Evolutionary conservation across 92 coral and sea anemone genomes (phyloP).

Genomic region (Actinernus sp.): DNA sequence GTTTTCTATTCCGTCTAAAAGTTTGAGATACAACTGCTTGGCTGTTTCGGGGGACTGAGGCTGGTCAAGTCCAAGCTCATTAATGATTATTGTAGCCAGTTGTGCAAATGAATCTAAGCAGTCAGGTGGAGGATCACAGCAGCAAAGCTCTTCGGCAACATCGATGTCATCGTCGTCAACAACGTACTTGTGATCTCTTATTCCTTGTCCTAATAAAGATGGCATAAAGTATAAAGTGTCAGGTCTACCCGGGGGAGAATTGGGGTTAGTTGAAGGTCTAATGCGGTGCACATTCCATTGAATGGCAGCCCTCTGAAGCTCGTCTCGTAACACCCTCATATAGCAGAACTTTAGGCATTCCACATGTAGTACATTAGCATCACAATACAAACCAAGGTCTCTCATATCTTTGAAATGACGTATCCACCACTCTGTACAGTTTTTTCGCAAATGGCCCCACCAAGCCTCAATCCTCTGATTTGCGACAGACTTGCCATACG

Average conservation of each 20-base stretch:
- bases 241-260: slow-evolving; percentile 47
- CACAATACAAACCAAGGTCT: slow-evolving; percentile 47
- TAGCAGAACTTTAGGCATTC: slow-evolving; percentile 66
- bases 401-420: slow-evolving; percentile 59
- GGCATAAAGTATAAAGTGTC: no score
- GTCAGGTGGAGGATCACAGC: no score
- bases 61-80: no score
- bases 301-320: slow-evolving; percentile 48
- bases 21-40: no score
- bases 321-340: slow-evolving; percentile 40
- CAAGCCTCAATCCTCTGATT: slow-evolving; percentile 67
- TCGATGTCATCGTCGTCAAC: no score
- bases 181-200: no score
- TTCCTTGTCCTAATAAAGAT: no score
- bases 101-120: no score
- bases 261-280: slow-evolving; percentile 36
- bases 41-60: no score
- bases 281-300: slow-evolving; percentile 58
- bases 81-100: no score
- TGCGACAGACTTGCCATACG: slow-evolving; percentile 59
- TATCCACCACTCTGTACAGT: slow-evolving; percentile 60
- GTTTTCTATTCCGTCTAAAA: no score
- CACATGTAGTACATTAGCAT: slow-evolving; percentile 34
- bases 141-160: no score
- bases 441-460: slow-evolving; percentile 48